A percentile compares a stretch with the other conserved stretches of the same genome.
These are phyloP conservation scores for Macrotrachela quadricornifera DNA, from an alignment of 1,140 invertebrate species.

Conservation along the genomic window DNA sequence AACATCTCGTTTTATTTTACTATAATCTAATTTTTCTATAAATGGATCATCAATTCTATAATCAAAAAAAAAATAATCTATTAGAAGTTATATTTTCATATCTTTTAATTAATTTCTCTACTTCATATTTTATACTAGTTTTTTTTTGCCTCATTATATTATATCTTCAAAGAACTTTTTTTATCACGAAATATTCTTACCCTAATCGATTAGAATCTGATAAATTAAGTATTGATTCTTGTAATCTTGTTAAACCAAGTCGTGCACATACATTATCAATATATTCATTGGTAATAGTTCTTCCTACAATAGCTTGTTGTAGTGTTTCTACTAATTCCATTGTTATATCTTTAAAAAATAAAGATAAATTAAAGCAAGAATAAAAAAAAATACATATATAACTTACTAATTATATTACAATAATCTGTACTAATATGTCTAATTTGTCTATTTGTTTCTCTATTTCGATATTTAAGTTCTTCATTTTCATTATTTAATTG, in stretches of 20 bases:
- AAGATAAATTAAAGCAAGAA: slow-evolving; percentile 16
- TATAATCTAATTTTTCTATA: slow-evolving; percentile 28
- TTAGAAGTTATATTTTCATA: too few relatives aligned
- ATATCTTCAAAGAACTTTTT: too few relatives aligned
- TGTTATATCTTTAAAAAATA: slow-evolving; percentile 35
- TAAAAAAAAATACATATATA: slow-evolving; percentile 5
- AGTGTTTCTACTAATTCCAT: slow-evolving; percentile 38
- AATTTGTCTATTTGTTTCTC: slow-evolving; percentile 5
- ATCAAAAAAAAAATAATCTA: too few relatives aligned
- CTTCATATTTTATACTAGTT: too few relatives aligned
- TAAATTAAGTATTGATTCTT: too few relatives aligned
- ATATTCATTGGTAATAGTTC: slow-evolving; percentile 31
- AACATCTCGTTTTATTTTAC: slow-evolving; percentile 39
- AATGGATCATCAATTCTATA: slow-evolving; percentile 10
- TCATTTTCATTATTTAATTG: background rate
- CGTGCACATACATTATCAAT: slow-evolving; percentile 24
- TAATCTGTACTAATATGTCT: background rate
- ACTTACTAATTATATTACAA: slow-evolving; percentile 2
- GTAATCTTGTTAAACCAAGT: slow-evolving; percentile 21
- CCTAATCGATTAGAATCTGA: too few relatives aligned
- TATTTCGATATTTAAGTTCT: slow-evolving; percentile 3
- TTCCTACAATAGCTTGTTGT: slow-evolving; percentile 37
- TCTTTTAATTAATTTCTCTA: too few relatives aligned
- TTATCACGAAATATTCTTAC: too few relatives aligned
- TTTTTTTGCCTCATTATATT: too few relatives aligned